A percentile compares a stretch with the other conserved stretches of the same genome.
These are phyloP conservation scores for Anneissia japonica DNA, from an alignment of 35 echinoderm and acorn worm genomes.

Conservation along the genomic window DNA sequence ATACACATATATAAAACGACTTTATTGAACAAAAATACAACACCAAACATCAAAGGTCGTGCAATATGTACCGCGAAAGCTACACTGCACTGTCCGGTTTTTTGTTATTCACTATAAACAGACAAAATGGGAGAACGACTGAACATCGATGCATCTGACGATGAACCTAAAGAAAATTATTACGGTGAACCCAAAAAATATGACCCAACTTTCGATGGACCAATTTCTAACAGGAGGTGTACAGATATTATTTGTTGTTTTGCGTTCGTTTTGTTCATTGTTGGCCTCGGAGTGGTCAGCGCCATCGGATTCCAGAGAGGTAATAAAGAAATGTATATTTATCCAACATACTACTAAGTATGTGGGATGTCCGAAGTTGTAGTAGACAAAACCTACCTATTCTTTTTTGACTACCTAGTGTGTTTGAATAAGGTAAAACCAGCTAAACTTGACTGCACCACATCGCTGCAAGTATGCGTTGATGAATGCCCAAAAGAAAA, in stretches of 20 bases:
- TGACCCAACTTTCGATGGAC: constrained; percentile 71
- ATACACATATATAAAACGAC: too few species aligned
- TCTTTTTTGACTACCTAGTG: constrained; percentile 86
- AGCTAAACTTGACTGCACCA: constrained; percentile 45
- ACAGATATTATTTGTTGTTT: constrained; percentile 91
- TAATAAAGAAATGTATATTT: constrained; percentile 57
- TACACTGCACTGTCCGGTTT: too few species aligned
- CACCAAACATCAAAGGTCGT: too few species aligned
- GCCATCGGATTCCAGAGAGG: constrained; percentile 62
- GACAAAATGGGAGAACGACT: constrained; percentile 1
- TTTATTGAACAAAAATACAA: too few species aligned
- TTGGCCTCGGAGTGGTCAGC: constrained; percentile 49
- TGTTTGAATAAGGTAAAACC: constrained; percentile 38
- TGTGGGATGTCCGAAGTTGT: constrained; percentile 46
- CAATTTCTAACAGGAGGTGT: constrained; percentile 71
- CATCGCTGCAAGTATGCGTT: constrained; percentile 60
- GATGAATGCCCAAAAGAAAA: constrained; percentile 45
- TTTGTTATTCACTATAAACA: too few species aligned
- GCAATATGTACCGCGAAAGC: too few species aligned
- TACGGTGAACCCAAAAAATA: constrained; percentile 70
- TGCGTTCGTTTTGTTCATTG: constrained; percentile 61
- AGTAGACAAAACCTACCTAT: constrained; percentile 35
- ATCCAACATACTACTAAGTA: constrained; percentile 68
- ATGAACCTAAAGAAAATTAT: constrained; percentile 18
- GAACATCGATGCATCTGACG: constrained; percentile 11